Base-by-base conservation (phyloP, 2,888 invertebrate genomes). In the Antheraea assamensis region DNA sequence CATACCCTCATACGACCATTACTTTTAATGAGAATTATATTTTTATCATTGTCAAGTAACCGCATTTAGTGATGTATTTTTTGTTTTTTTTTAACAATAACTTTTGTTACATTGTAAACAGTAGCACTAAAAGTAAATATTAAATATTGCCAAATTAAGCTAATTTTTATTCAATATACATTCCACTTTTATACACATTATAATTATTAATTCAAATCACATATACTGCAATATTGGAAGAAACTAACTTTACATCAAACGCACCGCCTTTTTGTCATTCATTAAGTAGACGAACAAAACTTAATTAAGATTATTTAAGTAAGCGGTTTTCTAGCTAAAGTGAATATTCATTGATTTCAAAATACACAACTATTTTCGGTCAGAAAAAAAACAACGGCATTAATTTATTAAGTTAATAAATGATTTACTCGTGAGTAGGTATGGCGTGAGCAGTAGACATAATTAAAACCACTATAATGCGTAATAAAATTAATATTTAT, bases 401-500 rank as follows among this genome's bases (percentile, higher is more conserved):
- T 68, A 1, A 27, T 68, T 68, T 35, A 68, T 68, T 19, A 66
- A 5, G 30, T 68, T 19, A 21, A n/a, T 21, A 35, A n/a, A 64
- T 64, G 35, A 27, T 35, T 31, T 31, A 13, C 35, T 10, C 21
- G 21, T 3, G 30, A 27, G n/a, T 35, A 68, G 21, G 35, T 13
- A 68, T 68, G 8, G 68, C 68, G 68, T 68, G 68, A 68, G 17
- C n/a, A 10, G 68, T n/a, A 35, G 35, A 35, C 35, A 35, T 68
- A 68, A 68, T 68, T 68, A 68, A 68, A 68, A 68, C 21, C 35
- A 13, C 35, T 35, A n/a, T 68, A 68, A 35, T 68, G 68, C 68
- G 68, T 35, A 68, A 68, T 68, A 68, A 68, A 68, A 68, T 35
- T 35, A 35, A 35, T n/a, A 68, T 68, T 68, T 68, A 35, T 68